Percentiles rank a stretch among this genome's conserved stretches.
phyloP scores from a whole-genome alignment of 2,888 invertebrate genomes.

The Chloroclysta siterata region DNA sequence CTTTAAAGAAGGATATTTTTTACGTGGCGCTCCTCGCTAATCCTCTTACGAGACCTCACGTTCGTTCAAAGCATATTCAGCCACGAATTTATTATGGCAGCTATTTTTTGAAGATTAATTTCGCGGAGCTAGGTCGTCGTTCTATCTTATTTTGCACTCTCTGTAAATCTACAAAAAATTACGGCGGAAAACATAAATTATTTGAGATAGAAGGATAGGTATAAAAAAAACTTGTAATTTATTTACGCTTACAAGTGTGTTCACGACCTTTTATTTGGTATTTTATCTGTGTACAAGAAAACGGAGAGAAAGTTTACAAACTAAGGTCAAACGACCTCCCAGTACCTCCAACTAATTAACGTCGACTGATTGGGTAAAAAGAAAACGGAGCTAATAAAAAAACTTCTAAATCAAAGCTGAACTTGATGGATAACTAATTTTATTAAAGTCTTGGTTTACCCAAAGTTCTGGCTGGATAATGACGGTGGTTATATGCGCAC shows the following conservation, averaged over 20 bases:
- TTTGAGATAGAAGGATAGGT: background rate
- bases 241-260: no score
- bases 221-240: no score
- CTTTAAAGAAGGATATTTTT: conserved; percentile 28
- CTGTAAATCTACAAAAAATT: background rate
- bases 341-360: conserved; percentile 17
- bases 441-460: conserved; percentile 11
- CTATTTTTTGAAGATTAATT: conserved; percentile 25
- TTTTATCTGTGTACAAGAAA: background rate
- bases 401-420: conserved; percentile 24
- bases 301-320: background rate
- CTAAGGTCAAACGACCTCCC: background rate
- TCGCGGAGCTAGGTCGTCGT: background rate
- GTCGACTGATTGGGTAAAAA: conserved; percentile 22
- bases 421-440: conserved; percentile 30
- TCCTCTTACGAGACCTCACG: conserved; percentile 38
- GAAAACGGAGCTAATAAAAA: conserved; percentile 18
- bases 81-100: conserved; percentile 28
- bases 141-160: background rate
- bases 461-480: background rate
- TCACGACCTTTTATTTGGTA: background rate
- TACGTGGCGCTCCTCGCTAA: conserved; percentile 30
- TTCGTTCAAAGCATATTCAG: conserved; percentile 27
- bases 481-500: background rate
- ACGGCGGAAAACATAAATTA: background rate